phyloP scores from a whole-genome alignment of 2,113 vertebrate genomes.

The Vombatus ursinus region DNA sequence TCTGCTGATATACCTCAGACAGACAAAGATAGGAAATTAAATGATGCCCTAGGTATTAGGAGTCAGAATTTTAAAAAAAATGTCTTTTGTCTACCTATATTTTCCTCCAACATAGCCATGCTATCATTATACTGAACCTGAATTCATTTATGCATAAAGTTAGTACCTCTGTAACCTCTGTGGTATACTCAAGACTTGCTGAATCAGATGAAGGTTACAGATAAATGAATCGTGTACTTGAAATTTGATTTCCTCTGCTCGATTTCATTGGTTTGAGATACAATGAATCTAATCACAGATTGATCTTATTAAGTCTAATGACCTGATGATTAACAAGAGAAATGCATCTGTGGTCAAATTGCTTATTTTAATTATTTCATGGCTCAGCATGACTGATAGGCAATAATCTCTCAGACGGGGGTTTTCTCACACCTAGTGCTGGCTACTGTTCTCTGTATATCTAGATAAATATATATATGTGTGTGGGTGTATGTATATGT shows the following conservation, averaged over 20 bases:
- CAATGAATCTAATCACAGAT: slow-evolving; percentile 58
- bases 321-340: slow-evolving; percentile 72
- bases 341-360: slow-evolving; percentile 61
- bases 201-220: slow-evolving; percentile 36
- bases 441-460: slow-evolving; percentile 41
- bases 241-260: slow-evolving; percentile 62
- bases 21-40: not conserved
- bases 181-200: not conserved
- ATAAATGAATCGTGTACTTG: slow-evolving; percentile 58
- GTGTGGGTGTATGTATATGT: too few relatives aligned
- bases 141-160: slow-evolving; percentile 11
- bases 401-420: slow-evolving; percentile 30
- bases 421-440: slow-evolving; percentile 25
- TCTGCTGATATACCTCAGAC: not conserved
- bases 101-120: not conserved
- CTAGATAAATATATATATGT: not conserved
- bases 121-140: slow-evolving; percentile 25
- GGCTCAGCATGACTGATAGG: not conserved
- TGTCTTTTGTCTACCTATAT: not conserved
- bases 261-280: slow-evolving; percentile 51
- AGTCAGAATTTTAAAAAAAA: not conserved
- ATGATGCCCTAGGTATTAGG: not conserved
- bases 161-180: not conserved
- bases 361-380: slow-evolving; percentile 70
- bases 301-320: slow-evolving; percentile 72